Base-by-base conservation (phyloP, 1,140 invertebrate species). In the Diorhabda carinulata region DNA sequence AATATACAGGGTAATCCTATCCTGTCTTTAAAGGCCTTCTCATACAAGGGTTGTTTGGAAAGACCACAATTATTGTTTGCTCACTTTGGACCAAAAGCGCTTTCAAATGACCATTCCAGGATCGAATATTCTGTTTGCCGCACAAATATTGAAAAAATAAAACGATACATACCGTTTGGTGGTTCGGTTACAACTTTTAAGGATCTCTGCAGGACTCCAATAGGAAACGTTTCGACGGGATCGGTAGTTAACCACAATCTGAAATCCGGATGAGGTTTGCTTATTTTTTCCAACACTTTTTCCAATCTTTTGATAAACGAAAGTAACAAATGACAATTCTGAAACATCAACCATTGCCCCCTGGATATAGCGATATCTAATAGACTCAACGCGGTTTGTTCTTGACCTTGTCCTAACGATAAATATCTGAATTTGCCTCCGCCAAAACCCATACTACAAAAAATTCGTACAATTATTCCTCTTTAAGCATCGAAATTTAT, bases 201-300 rank as follows among this genome's bases (percentile, higher is more conserved):
- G 1, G 92, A 94, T 68, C 90, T 84, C 78, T 96, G 94, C 45
- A 96, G 79, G 70, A 97, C 92, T 59, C 93, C 93, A 74, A 96
- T 93, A 3, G 95, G 94, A 81, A 97, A 96, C 2, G 85, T 85
- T 0, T 89, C 87, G 1, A 89, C 92, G 0, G 93, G 91, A 78
- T 96, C 94, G 0, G 94, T 96, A 2, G 94, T 96, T 43, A 97
- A 81, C 94, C 94, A 97, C 1, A 97, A 82, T n/a, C 95, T 83
- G 80, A 96, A 97, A 79, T 96, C 92, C 0, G 92, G 90, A 85
- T 97, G 92, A 1, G 92, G 91, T 74, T 90, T 90, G 58, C 82
- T 86, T 65, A 93, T 86, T 73, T 89, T 85, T 73, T 95, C 93
- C 57, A 97, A 79, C 70, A 89, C 84, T 78, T 95, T 95, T 79